Percentiles rank a stretch among this genome's conserved stretches.
Evolutionary conservation across 2,888 invertebrate genomes (phyloP).

Genomic region (Drosophila acutilabella): DNA sequence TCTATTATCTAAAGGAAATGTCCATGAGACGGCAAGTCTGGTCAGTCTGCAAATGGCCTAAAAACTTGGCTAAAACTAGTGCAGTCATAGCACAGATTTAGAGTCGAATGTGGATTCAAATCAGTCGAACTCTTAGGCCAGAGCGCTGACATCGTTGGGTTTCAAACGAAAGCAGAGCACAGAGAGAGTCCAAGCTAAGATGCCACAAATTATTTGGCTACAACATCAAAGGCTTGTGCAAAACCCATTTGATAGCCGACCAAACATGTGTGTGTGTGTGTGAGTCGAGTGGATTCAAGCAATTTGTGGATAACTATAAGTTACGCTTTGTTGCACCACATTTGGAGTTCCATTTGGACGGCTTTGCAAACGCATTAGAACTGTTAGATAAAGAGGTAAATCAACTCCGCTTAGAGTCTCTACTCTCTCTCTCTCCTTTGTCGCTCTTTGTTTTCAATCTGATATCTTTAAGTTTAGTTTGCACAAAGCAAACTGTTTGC

Average conservation of each 20-base stretch:
- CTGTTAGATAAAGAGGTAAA: slow-evolving; percentile 1
- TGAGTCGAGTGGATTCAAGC: neutral
- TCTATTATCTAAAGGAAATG: slow-evolving; percentile 10
- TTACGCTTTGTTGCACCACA: slow-evolving; percentile 4
- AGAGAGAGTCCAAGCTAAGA: slow-evolving; percentile 3
- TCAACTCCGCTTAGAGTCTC: neutral
- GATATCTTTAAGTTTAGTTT: slow-evolving; percentile 5
- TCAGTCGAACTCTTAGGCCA: neutral
- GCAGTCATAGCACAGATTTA: neutral
- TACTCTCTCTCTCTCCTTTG: no score
- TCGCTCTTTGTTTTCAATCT: neutral
- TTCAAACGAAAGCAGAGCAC: neutral
- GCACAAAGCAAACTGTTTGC: neutral
- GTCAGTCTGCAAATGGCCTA: neutral
- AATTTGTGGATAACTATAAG: slow-evolving; percentile 17
- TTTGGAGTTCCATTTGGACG: slow-evolving; percentile 1
- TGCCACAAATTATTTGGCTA: slow-evolving; percentile 7
- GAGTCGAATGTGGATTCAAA: slow-evolving; percentile 2
- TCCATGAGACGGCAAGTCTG: neutral
- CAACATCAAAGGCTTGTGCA: slow-evolving; percentile 2
- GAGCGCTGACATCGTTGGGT: slow-evolving; percentile 3
- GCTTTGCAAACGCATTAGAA: slow-evolving; percentile 3
- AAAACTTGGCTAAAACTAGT: slow-evolving; percentile 1
- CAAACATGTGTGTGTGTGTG: neutral
- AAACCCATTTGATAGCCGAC: slow-evolving; percentile 13